Evolutionary conservation across 35 echinoderm and acorn worm genomes (phyloP).

Genomic region (Ophiothrix spiculata): DNA sequence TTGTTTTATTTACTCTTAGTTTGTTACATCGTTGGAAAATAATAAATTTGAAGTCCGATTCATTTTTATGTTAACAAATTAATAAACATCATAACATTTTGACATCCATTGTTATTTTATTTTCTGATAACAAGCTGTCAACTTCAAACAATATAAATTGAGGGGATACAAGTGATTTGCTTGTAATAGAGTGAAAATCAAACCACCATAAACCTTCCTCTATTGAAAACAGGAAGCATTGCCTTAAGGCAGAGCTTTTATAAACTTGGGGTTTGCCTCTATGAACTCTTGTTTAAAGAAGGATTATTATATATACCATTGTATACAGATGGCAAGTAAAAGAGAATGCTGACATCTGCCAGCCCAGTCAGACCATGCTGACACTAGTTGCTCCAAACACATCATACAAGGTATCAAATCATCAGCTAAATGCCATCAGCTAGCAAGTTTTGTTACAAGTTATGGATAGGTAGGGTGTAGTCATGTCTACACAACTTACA

Average conservation of each 20-base stretch:
- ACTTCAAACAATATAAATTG: too few relatives aligned
- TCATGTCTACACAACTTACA: conserved; percentile 2
- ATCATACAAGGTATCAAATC: not conserved
- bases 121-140: too few relatives aligned
- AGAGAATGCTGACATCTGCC: not conserved
- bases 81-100: too few relatives aligned
- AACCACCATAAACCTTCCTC: not conserved
- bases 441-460: too few relatives aligned
- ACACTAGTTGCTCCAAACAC: not conserved
- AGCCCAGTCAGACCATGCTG: not conserved
- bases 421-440: too few relatives aligned
- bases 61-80: too few relatives aligned
- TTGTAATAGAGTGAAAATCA: conserved; percentile 1
- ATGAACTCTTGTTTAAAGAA: not conserved
- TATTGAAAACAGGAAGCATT: not conserved
- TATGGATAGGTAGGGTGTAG: not conserved
- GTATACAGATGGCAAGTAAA: not conserved
- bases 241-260: not conserved
- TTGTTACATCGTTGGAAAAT: too few relatives aligned
- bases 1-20: too few relatives aligned
- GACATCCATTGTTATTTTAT: too few relatives aligned
- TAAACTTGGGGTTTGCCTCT: not conserved
- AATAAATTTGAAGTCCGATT: too few relatives aligned
- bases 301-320: conserved; percentile 2
- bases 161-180: not conserved